phyloP scores from a whole-genome alignment of 2,888 invertebrate genomes.

The Geotrupes spiniger region DNA sequence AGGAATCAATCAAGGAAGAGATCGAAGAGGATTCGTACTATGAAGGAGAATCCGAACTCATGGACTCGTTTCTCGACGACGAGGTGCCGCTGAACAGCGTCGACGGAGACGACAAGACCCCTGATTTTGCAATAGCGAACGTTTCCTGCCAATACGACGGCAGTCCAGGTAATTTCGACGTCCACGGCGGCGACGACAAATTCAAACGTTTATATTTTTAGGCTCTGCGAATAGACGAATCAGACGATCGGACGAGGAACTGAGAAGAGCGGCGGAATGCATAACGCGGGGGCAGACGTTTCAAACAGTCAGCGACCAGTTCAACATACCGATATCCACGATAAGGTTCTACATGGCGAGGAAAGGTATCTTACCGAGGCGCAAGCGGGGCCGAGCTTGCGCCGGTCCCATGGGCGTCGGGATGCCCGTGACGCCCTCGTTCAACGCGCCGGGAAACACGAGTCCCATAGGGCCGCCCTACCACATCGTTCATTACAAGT shows the following conservation, averaged over 20 bases:
- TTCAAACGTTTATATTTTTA: conserved; percentile 4
- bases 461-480: conserved; percentile 72
- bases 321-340: conserved; percentile 84
- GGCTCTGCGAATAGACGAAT: conserved; percentile 53
- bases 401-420: conserved; percentile 26
- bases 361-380: conserved; percentile 75
- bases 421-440: conserved; percentile 41
- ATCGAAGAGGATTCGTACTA: conserved; percentile 45
- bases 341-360: conserved; percentile 87
- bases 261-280: conserved; percentile 80
- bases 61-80: conserved; percentile 49
- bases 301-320: conserved; percentile 83
- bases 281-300: conserved; percentile 85
- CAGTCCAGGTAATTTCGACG: conserved; percentile 41
- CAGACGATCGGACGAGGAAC: conserved; percentile 71
- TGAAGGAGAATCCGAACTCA: conserved; percentile 46
- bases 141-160: conserved; percentile 64
- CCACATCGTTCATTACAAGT: conserved; percentile 74
- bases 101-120: conserved; percentile 35
- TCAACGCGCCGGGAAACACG: conserved; percentile 50
- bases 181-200: not conserved
- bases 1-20: conserved; percentile 38
- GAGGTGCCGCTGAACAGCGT: conserved; percentile 38
- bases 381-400: conserved; percentile 68
- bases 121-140: conserved; percentile 58